phyloP scores from a whole-genome alignment of 2,888 invertebrate genomes.

The Plebejus argus region DNA sequence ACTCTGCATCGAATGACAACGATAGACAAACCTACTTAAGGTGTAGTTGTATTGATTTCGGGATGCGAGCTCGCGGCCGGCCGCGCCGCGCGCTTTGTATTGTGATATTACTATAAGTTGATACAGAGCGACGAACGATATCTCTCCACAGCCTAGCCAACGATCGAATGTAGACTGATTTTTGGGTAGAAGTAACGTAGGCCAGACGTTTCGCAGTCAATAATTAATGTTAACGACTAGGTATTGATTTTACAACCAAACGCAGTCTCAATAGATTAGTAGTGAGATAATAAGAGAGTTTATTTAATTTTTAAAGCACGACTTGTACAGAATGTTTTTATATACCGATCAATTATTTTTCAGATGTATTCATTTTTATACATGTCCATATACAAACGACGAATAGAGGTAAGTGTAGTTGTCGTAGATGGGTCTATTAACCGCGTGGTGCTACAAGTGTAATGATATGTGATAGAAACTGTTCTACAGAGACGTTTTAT shows the following conservation, averaged over 20 bases:
- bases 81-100: slow-evolving; percentile 46
- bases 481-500: slow-evolving; percentile 79
- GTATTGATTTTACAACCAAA: slow-evolving; percentile 73
- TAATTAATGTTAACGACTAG: slow-evolving; percentile 65
- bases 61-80: neutral
- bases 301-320: slow-evolving; percentile 77
- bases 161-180: slow-evolving; percentile 76
- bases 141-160: slow-evolving; percentile 64
- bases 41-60: slow-evolving; percentile 22
- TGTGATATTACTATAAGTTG: slow-evolving; percentile 78
- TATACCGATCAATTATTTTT: slow-evolving; percentile 78
- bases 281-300: slow-evolving; percentile 75
- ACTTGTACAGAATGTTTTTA: slow-evolving; percentile 77
- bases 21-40: slow-evolving; percentile 39
- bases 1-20: slow-evolving; percentile 39
- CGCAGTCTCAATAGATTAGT: slow-evolving; percentile 73
- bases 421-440: slow-evolving; percentile 78
- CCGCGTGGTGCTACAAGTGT: slow-evolving; percentile 80
- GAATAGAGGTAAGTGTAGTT: slow-evolving; percentile 76
- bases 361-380: slow-evolving; percentile 80
- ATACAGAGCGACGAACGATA: slow-evolving; percentile 52
- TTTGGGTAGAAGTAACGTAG: slow-evolving; percentile 76
- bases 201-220: slow-evolving; percentile 72
- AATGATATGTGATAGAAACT: slow-evolving; percentile 80
- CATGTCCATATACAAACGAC: slow-evolving; percentile 76